These are phyloP conservation scores for Gallinago paraguaiae DNA, from an alignment of 2,113 vertebrate species.

Conservation along the genomic window DNA sequence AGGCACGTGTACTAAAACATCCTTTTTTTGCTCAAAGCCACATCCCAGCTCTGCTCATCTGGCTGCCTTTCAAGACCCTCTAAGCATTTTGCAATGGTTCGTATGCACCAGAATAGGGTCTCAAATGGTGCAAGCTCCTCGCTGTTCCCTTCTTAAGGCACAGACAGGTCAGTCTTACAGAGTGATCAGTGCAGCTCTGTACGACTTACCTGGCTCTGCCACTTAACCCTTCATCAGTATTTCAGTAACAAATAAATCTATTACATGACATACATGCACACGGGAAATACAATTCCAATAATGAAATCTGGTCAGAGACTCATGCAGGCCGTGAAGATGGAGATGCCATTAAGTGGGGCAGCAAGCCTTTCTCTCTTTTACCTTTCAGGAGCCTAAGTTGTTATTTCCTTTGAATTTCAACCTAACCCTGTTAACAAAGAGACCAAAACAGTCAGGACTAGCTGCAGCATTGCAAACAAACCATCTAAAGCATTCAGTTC, in stretches of 20 bases:
- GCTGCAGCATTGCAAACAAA: background rate
- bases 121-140: background rate
- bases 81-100: background rate
- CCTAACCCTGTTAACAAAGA: background rate
- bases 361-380: background rate
- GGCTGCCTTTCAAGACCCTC: background rate
- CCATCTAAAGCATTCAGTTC: background rate
- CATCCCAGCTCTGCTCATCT: background rate
- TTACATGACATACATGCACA: background rate
- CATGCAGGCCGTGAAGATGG: background rate
- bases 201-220: background rate
- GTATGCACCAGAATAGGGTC: background rate
- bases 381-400: background rate
- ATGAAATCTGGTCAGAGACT: background rate
- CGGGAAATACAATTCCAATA: background rate
- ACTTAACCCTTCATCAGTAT: background rate
- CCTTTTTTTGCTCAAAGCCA: background rate
- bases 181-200: background rate
- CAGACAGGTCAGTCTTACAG: background rate
- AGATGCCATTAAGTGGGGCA: background rate
- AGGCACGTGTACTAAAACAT: background rate
- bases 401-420: constrained; percentile 17
- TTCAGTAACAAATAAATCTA: background rate
- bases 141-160: background rate
- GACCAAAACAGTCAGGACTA: background rate